Base-by-base conservation (phyloP, 2,797 vertebrate genomes). In the Halcyon chelicuti region DNA sequence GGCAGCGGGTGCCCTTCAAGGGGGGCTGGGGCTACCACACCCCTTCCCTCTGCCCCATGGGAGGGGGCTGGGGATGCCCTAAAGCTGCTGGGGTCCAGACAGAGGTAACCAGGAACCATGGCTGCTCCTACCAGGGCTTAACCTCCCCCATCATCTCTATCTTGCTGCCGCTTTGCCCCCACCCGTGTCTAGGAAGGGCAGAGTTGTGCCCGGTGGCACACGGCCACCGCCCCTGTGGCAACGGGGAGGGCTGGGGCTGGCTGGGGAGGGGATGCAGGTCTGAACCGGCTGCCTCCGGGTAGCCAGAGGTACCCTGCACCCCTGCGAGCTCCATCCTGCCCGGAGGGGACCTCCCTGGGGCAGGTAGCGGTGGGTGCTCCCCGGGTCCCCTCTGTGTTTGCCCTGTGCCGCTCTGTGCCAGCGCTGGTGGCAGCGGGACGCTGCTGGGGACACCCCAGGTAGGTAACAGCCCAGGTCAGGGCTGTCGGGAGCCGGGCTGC, bases 201-300 rank as follows among this genome's bases (percentile, higher is more conserved):
- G 72, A 51, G 35, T 62, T 28, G 19, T 75, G 44, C 26, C 46
- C 46, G 49, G 70, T 1, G 2, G 52, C 10, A 3, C 11, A 0
- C 0, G 14, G 26, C 60, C 23, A 2, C 1, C 7, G 16, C 20
- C 12, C 4, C 61, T 2, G 0, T 3, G 10, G 46, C 51, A 11
- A 22, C 29, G 19, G 10, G 28, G 35, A 20, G 51, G 84, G 46
- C 37, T 37, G 66, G 63, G 39, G 9, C 1, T 13, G 18, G 20
- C 29, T 35, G 40, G 19, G 14, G 14, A 25, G 40, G 23, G 22
- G 26, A 49, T 52, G 42, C 39, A 31, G 49, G 70, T 40, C 5
- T 82, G 60, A 29, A n/a, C 19, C n/a, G 0, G 0, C 5, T 2
- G 51, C 39, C 33, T 51, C 14, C 2, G 4, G 61, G 31, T 25